phyloP scores from a whole-genome alignment of 2,888 invertebrate species.

The Hirtodrosophila histrioides region DNA sequence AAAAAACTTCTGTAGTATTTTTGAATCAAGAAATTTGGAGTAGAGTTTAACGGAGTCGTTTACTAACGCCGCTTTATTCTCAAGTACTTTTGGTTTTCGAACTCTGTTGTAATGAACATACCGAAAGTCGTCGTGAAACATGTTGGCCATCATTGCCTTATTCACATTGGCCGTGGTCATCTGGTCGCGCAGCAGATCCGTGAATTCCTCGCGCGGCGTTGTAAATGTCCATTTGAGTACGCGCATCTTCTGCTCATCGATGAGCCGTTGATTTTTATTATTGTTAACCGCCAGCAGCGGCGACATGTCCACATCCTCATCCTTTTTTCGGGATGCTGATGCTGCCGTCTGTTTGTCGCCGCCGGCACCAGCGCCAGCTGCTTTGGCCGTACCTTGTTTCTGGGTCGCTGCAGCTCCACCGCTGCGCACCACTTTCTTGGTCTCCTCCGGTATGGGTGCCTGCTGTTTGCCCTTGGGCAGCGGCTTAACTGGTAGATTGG shows the following conservation, averaged over 20 bases:
- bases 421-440: slow-evolving; percentile 83
- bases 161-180: slow-evolving; percentile 95
- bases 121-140: slow-evolving; percentile 97
- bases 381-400: slow-evolving; percentile 55
- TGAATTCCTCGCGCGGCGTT: slow-evolving; percentile 96
- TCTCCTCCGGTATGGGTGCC: slow-evolving; percentile 85
- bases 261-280: slow-evolving; percentile 95
- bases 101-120: slow-evolving; percentile 69
- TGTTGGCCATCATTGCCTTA: slow-evolving; percentile 92
- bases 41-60: not conserved
- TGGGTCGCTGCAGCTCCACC: slow-evolving; percentile 67
- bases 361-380: slow-evolving; percentile 27
- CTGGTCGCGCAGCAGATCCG: slow-evolving; percentile 94
- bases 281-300: slow-evolving; percentile 92
- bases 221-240: slow-evolving; percentile 98
- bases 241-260: slow-evolving; percentile 97
- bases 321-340: slow-evolving; percentile 88
- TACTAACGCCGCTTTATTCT: no score
- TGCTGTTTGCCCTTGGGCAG: slow-evolving; percentile 87
- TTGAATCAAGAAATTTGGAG: no score
- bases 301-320: slow-evolving; percentile 92
- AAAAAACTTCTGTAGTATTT: no score
- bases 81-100: not conserved
- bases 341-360: slow-evolving; percentile 49
- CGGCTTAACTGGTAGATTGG: slow-evolving; percentile 93